Conservation (phyloP, 2,888 invertebrate genomes). For the Notodonta dromedarius region DNA sequence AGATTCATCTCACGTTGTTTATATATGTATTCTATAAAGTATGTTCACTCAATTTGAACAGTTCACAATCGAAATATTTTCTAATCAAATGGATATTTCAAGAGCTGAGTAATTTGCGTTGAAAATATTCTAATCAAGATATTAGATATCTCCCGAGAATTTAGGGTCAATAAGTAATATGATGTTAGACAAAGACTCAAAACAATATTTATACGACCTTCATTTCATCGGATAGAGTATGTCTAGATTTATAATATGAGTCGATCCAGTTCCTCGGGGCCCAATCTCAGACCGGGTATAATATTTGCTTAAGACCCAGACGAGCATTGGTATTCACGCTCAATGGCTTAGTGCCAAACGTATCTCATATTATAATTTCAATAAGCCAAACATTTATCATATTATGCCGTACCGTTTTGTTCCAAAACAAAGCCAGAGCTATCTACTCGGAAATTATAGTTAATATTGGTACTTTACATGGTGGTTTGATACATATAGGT, state of each 20-base stretch:
- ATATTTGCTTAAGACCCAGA: slow-evolving; percentile 27
- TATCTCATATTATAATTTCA: slow-evolving; percentile 15
- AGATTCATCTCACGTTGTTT: too few species aligned
- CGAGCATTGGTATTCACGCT: slow-evolving; percentile 13
- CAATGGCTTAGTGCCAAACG: slow-evolving; percentile 6
- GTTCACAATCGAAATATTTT: too few species aligned
- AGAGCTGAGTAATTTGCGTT: not conserved
- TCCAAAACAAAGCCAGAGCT: not conserved
- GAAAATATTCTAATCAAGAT: slow-evolving; percentile 2
- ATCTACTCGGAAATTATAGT: not conserved
- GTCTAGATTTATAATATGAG: slow-evolving; percentile 23
- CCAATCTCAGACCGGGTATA: slow-evolving; percentile 16
- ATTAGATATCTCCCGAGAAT: not conserved
- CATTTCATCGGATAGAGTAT: slow-evolving; percentile 17
- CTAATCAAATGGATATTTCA: too few species aligned
- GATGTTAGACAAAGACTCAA: slow-evolving; percentile 8
- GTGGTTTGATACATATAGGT: too few species aligned
- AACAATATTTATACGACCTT: slow-evolving; percentile 34
- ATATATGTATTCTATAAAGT: too few species aligned
- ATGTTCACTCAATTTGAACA: too few species aligned
- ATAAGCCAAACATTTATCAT: slow-evolving; percentile 10
- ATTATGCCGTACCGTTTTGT: not conserved
- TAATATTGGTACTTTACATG: too few species aligned
- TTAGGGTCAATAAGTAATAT: slow-evolving; percentile 3
- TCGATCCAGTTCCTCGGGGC: slow-evolving; percentile 20